Evolutionary conservation across 2,797 vertebrate species (phyloP).

Genomic region (Xenops minutus): DNA sequence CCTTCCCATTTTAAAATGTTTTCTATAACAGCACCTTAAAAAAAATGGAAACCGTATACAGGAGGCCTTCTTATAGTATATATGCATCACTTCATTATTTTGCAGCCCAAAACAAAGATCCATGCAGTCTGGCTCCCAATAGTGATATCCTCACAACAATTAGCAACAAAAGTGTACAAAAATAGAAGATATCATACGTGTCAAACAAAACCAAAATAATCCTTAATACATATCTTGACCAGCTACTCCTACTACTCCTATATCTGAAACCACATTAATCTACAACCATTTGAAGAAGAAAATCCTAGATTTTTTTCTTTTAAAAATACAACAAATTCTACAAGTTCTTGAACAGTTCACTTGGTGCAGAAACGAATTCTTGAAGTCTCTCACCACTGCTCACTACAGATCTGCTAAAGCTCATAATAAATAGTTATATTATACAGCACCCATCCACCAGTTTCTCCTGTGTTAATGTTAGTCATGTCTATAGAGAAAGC

Average conservation of each 20-base stretch:
- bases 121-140: background rate
- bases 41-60: background rate
- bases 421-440: background rate
- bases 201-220: background rate
- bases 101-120: background rate
- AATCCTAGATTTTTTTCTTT: background rate
- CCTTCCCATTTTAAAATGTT: background rate
- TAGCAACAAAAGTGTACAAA: background rate
- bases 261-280: background rate
- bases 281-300: background rate
- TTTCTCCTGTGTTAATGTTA: background rate
- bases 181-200: background rate
- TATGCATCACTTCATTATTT: background rate
- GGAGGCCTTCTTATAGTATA: background rate
- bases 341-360: background rate
- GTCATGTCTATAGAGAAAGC: background rate
- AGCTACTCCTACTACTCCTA: background rate
- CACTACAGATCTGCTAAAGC: background rate
- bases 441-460: background rate
- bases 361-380: background rate
- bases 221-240: background rate
- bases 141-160: background rate
- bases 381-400: background rate
- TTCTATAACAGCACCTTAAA: background rate
- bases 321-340: background rate